Percentiles rank a stretch among this genome's conserved stretches.
phyloP scores from a whole-genome alignment of 2,797 vertebrate species.

The Tachyglossus aculeatus region DNA sequence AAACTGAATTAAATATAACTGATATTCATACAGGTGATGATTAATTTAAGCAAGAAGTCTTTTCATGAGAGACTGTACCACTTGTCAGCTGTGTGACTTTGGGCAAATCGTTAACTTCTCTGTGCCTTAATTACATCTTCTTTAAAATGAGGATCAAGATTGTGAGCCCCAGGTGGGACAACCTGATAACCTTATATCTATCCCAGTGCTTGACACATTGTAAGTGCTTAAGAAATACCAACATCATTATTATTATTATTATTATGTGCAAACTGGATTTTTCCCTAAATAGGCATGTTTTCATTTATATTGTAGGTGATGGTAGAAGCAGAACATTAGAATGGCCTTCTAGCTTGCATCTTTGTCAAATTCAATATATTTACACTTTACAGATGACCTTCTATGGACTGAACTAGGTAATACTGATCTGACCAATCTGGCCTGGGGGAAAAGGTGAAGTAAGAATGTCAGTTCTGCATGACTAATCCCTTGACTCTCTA shows the following conservation, averaged over 20 bases:
- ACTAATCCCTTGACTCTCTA: not conserved
- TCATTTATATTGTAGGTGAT: not conserved
- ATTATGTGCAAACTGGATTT: not conserved
- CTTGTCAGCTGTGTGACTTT: too few species aligned
- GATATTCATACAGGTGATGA: too few species aligned
- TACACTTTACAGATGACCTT: not conserved
- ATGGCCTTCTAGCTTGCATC: not conserved
- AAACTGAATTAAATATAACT: too few species aligned
- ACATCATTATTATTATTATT: too few species aligned
- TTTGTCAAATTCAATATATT: not conserved
- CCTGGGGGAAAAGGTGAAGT: not conserved
- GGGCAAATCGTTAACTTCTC: too few species aligned
- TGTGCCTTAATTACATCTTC: not conserved
- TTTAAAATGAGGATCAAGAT: slow-evolving; percentile 2
- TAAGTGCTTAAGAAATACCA: not conserved
- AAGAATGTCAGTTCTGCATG: not conserved
- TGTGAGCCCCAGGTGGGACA: not conserved
- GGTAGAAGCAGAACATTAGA: not conserved
- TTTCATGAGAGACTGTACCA: too few species aligned
- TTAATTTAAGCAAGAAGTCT: too few species aligned
- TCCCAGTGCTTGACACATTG: not conserved
- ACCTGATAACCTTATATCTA: too few species aligned
- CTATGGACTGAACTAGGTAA: not conserved
- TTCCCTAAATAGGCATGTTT: not conserved
- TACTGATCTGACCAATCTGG: not conserved